Evolutionary conservation across 2,113 vertebrate genomes (phyloP).

Genomic region (Nymphicus hollandicus): DNA sequence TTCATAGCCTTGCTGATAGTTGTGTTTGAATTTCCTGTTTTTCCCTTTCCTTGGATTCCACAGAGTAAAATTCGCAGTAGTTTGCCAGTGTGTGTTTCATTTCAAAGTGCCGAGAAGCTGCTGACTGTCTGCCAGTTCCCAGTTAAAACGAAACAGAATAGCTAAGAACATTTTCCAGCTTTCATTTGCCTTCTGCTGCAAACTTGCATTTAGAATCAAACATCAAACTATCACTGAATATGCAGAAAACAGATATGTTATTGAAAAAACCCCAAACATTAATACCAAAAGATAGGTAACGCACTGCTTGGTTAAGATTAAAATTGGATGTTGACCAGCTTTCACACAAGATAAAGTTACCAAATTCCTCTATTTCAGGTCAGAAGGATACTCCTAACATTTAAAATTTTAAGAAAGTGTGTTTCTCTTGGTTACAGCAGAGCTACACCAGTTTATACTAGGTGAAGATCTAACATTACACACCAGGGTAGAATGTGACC

Average conservation of each 20-base stretch:
- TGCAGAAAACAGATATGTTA: neutral
- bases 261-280: neutral
- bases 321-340: neutral
- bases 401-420: neutral
- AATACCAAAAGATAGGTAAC: neutral
- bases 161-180: neutral
- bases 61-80: conserved; percentile 29
- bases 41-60: conserved; percentile 12
- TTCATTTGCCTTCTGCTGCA: neutral
- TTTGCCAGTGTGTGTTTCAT: conserved; percentile 2
- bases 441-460: neutral
- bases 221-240: neutral
- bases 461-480: neutral
- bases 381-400: neutral
- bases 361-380: neutral
- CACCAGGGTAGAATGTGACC: neutral
- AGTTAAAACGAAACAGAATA: neutral
- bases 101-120: neutral
- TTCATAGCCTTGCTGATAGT: conserved; percentile 8
- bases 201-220: neutral
- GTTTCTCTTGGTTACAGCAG: neutral
- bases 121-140: conserved; percentile 1
- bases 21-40: conserved; percentile 29
- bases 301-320: neutral
- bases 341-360: neutral